Percentiles rank a stretch among this genome's conserved stretches.
Evolutionary conservation across 2,888 invertebrate genomes (phyloP).

Genomic region (Aricia artaxerxes): DNA sequence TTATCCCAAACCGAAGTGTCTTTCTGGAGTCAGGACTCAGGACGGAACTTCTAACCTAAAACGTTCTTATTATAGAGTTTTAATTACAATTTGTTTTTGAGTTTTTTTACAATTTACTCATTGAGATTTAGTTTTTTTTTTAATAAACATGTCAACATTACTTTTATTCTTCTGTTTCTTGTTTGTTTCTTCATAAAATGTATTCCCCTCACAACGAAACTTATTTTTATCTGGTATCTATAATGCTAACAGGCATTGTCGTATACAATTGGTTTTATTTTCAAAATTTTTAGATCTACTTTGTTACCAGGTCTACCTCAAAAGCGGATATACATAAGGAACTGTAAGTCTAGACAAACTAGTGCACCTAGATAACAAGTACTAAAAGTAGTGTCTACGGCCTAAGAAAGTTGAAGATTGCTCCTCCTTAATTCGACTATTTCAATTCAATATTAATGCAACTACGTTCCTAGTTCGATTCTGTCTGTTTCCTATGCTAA

Average conservation of each 20-base stretch:
- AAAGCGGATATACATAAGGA: constrained; percentile 31
- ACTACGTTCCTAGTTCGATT: neutral
- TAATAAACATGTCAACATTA: too few species aligned
- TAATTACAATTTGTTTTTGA: too few species aligned
- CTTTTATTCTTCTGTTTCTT: too few species aligned
- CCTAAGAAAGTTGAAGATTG: neutral
- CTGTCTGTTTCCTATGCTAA: neutral
- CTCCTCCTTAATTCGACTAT: neutral
- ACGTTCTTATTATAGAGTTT: too few species aligned
- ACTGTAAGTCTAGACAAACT: constrained; percentile 26
- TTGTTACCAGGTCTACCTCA: constrained; percentile 29
- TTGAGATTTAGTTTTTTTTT: too few species aligned
- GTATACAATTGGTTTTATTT: neutral
- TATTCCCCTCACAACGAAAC: too few species aligned
- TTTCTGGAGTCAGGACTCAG: too few species aligned
- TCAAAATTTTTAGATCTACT: constrained; percentile 20
- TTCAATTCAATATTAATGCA: neutral
- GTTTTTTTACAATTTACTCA: too few species aligned
- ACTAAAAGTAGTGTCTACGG: constrained; percentile 8
- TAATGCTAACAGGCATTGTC: neutral
- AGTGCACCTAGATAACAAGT: constrained; percentile 26
- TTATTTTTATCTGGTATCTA: too few species aligned
- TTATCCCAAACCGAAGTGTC: too few species aligned
- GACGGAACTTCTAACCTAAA: too few species aligned
- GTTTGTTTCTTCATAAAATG: too few species aligned